phyloP scores from a whole-genome alignment of 2,797 vertebrate genomes.

The Ibycter americanus region DNA sequence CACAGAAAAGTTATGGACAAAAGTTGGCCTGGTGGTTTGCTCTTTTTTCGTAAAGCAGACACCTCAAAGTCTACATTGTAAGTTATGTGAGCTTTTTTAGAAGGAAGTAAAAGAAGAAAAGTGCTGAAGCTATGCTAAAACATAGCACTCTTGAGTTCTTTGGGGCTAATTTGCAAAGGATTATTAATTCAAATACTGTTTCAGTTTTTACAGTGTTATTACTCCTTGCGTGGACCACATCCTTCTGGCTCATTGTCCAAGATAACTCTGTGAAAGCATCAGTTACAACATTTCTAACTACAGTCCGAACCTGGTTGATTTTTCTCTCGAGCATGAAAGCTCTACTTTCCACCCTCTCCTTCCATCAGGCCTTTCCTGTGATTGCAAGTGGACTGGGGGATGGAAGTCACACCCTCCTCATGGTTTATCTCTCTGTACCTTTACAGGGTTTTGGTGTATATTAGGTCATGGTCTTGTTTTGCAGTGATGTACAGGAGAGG shows the following conservation, averaged over 20 bases:
- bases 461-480: background rate
- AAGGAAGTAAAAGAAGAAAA: background rate
- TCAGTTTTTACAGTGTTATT: background rate
- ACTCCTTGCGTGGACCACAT: background rate
- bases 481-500: background rate
- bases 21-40: background rate
- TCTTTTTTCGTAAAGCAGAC: background rate
- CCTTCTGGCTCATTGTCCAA: background rate
- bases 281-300: background rate
- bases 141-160: background rate
- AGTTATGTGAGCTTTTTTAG: background rate
- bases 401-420: background rate
- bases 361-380: background rate
- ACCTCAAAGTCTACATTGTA: background rate
- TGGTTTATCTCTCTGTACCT: background rate
- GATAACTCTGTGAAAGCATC: background rate
- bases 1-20: background rate
- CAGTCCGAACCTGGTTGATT: background rate
- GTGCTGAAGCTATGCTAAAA: background rate
- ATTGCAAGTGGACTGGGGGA: background rate
- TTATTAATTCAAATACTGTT: background rate
- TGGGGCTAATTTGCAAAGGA: background rate
- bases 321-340: background rate
- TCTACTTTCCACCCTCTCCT: background rate
- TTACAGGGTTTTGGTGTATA: background rate